A percentile compares a stretch with the other conserved stretches of the same genome.
These are phyloP conservation scores for Ictidomys tridecemlineatus DNA, from an alignment of 2,113 vertebrate genomes.

Conservation along the genomic window DNA sequence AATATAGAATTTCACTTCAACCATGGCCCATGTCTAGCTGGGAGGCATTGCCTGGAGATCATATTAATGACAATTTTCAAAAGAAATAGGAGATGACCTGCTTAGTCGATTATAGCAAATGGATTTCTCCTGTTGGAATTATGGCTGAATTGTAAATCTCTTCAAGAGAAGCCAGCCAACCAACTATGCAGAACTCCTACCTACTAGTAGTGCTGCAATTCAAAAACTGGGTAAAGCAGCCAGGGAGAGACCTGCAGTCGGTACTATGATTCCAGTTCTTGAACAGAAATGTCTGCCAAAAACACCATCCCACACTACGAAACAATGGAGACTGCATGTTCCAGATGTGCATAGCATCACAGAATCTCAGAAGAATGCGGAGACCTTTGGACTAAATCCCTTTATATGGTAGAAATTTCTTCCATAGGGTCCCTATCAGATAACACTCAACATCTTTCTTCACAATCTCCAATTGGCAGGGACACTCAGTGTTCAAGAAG, in stretches of 20 bases:
- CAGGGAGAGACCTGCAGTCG: not conserved
- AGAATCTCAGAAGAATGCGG: not conserved
- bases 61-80: slow-evolving; percentile 52
- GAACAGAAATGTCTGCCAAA: not conserved
- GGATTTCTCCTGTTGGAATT: slow-evolving; percentile 19
- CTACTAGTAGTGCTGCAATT: not conserved
- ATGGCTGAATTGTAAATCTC: not conserved
- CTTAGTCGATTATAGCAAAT: slow-evolving; percentile 31
- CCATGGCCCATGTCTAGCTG: not conserved
- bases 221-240: not conserved
- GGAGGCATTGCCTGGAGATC: slow-evolving; percentile 6
- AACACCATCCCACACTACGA: not conserved
- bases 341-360: not conserved
- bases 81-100: slow-evolving; percentile 5
- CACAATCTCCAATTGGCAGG: not conserved
- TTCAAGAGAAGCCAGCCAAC: not conserved
- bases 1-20: not conserved
- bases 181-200: not conserved
- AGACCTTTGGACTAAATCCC: not conserved
- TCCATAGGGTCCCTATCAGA: not conserved
- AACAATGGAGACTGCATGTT: not conserved
- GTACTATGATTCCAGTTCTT: not conserved
- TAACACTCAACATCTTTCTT: not conserved
- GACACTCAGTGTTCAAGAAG: not conserved
- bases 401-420: not conserved